A percentile compares a stretch with the other conserved stretches of the same genome.
phyloP scores from a whole-genome alignment of 2,797 vertebrate species.

The Threskiornis aethiopicus region DNA sequence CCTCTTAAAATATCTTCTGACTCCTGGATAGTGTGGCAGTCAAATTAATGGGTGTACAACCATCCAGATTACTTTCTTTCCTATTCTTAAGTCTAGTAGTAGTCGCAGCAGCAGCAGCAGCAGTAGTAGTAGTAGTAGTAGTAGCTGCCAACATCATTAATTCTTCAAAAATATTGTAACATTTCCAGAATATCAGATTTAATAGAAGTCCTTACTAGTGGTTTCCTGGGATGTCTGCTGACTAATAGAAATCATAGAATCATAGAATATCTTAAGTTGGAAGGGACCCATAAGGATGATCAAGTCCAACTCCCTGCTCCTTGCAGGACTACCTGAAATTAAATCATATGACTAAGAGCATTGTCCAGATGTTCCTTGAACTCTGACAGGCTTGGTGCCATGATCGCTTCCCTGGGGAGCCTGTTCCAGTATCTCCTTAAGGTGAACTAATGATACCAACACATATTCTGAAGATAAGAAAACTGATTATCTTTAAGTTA shows the following conservation, averaged over 20 bases:
- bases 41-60: not conserved
- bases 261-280: not conserved
- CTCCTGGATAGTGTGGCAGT: not conserved
- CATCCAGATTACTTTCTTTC: not conserved
- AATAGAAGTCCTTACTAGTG: not conserved
- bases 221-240: not conserved
- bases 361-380: not conserved
- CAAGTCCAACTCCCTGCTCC: not conserved
- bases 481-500: not conserved
- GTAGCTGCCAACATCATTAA: not conserved
- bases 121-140: not conserved
- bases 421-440: not conserved
- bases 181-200: not conserved
- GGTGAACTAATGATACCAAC: not conserved
- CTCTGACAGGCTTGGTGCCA: not conserved
- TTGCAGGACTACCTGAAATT: not conserved
- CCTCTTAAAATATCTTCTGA: not conserved
- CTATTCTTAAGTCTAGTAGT: not conserved
- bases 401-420: not conserved
- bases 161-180: not conserved
- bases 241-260: not conserved
- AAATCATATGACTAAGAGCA: not conserved
- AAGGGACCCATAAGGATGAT: not conserved
- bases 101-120: not conserved
- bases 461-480: not conserved